Percentiles rank a stretch among this genome's conserved stretches.
These are phyloP conservation scores for Rhinella marina DNA, from an alignment of 2,797 vertebrate species.

Conservation along the genomic window DNA sequence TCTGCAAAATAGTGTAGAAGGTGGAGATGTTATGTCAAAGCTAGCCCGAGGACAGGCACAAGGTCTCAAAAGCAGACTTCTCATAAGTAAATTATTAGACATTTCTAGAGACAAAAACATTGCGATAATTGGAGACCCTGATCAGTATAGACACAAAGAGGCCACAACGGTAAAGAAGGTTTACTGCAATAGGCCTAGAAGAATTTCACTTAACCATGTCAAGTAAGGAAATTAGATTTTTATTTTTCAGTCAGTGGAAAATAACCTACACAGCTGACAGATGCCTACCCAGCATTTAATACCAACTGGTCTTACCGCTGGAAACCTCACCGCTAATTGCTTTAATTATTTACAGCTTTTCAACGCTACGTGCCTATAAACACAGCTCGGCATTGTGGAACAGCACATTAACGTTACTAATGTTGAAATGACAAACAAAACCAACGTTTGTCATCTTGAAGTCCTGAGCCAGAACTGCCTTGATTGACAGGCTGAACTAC, in stretches of 20 bases:
- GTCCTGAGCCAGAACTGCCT: constrained; percentile 15
- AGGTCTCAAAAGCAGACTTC: no score
- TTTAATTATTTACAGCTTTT: constrained; percentile 60
- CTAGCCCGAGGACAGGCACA: no score
- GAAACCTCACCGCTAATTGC: constrained; percentile 56
- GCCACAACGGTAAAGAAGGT: neutral
- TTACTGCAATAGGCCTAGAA: neutral
- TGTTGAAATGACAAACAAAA: constrained; percentile 39
- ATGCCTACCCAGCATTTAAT: constrained; percentile 56
- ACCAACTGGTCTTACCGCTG: constrained; percentile 54
- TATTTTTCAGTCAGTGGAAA: constrained; percentile 49
- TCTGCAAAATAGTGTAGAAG: no score
- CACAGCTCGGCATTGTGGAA: constrained; percentile 44
- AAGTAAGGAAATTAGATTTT: constrained; percentile 47
- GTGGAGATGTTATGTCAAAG: no score
- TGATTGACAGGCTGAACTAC: constrained; percentile 31
- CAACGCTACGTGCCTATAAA: constrained; percentile 46
- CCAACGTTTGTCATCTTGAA: constrained; percentile 33
- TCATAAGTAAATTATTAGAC: neutral
- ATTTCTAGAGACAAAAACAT: neutral
- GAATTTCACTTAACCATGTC: constrained; percentile 45
- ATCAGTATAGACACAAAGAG: neutral
- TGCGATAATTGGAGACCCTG: neutral
- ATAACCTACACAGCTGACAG: constrained; percentile 57
- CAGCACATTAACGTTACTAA: constrained; percentile 50